phyloP scores from a whole-genome alignment of 2,888 invertebrate species.

The Galeruca laticollis region DNA sequence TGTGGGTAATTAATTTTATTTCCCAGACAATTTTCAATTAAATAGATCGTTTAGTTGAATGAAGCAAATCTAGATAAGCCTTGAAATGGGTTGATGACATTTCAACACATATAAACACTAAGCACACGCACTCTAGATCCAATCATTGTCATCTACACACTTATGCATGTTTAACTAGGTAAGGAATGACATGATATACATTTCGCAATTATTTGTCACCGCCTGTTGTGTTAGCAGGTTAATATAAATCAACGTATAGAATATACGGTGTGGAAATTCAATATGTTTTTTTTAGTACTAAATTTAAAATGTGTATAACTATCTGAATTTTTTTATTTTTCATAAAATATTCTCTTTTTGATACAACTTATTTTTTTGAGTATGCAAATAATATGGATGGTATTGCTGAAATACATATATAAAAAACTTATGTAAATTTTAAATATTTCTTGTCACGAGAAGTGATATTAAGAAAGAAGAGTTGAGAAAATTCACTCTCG shows the following conservation, averaged over 20 bases:
- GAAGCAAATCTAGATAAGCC: constrained; percentile 13
- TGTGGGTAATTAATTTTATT: not conserved
- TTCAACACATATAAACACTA: constrained; percentile 7
- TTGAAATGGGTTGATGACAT: constrained; percentile 20
- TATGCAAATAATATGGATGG: not conserved
- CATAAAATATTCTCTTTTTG: no score
- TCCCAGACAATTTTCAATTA: not conserved
- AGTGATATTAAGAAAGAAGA: constrained; percentile 10
- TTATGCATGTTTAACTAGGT: constrained; percentile 10
- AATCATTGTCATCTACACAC: constrained; percentile 19
- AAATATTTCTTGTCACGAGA: constrained; percentile 25
- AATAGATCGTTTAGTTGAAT: constrained; percentile 2
- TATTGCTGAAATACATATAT: constrained; percentile 6
- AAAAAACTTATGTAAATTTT: constrained; percentile 11
- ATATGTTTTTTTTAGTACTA: no score
- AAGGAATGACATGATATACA: constrained; percentile 9
- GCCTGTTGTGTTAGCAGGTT: not conserved
- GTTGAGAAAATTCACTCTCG: constrained; percentile 39
- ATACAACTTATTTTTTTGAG: not conserved
- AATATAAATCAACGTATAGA: not conserved
- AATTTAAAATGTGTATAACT: no score
- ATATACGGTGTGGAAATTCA: not conserved
- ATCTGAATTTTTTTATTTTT: not conserved
- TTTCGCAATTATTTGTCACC: constrained; percentile 16
- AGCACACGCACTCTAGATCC: constrained; percentile 13